A percentile compares a stretch with the other conserved stretches of the same genome.
Evolutionary conservation across 2,113 vertebrate species (phyloP).

Genomic region (Dendrocopos noguchii): DNA sequence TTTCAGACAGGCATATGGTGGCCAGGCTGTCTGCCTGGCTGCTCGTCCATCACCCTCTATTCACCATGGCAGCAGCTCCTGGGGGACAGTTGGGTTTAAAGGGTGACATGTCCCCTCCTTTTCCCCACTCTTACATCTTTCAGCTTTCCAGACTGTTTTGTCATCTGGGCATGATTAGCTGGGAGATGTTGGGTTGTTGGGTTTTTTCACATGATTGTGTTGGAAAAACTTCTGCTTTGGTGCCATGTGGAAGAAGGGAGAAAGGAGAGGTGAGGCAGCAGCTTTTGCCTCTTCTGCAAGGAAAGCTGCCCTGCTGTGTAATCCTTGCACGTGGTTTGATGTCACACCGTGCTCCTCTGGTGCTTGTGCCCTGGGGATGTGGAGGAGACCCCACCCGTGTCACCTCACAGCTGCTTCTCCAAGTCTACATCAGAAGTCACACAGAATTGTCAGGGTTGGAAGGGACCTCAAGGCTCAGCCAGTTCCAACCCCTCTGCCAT

Average conservation of each 20-base stretch:
- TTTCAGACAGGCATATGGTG: conserved; percentile 13
- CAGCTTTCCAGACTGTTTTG: not conserved
- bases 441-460: too few species aligned
- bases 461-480: too few species aligned
- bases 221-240: not conserved
- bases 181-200: not conserved
- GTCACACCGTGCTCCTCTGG: not conserved
- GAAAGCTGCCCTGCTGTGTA: not conserved
- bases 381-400: not conserved
- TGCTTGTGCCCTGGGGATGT: not conserved
- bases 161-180: not conserved
- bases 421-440: not conserved
- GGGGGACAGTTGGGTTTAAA: not conserved
- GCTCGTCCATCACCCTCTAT: not conserved
- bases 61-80: not conserved
- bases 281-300: not conserved
- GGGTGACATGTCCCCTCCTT: not conserved
- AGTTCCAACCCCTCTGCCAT: too few species aligned
- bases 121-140: not conserved
- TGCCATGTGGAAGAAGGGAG: not conserved
- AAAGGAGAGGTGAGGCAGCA: not conserved
- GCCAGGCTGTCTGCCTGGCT: not conserved
- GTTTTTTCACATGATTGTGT: not conserved
- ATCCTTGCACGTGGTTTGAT: not conserved
- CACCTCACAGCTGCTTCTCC: not conserved